Evolutionary conservation across 1,140 invertebrate genomes (phyloP).

Genomic region (Paraescarpia echinospica): DNA sequence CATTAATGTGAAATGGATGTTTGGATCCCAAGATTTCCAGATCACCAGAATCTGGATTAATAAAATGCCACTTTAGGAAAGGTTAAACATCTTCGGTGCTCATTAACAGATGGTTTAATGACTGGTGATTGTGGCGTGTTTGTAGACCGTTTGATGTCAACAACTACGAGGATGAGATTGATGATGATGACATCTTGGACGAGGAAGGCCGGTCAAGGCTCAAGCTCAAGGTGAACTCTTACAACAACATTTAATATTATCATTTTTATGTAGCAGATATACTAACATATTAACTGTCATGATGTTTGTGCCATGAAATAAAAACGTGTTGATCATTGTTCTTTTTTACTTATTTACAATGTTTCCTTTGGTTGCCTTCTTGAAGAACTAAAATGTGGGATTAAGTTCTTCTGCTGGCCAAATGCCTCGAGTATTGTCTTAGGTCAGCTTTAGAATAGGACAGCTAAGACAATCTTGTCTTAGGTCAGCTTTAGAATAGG

Average conservation of each 20-base stretch:
- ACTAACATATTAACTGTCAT: neutral
- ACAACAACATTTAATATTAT: neutral
- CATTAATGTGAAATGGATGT: too few species aligned
- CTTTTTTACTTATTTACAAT: neutral
- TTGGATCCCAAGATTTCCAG: too few species aligned
- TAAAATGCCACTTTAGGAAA: too few species aligned
- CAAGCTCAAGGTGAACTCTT: constrained; percentile 57
- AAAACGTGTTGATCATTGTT: neutral
- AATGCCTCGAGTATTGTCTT: too few species aligned
- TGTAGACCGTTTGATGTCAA: constrained; percentile 86
- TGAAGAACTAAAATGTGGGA: too few species aligned
- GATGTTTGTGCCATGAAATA: too few species aligned
- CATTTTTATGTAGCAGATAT: neutral
- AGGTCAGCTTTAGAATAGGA: too few species aligned
- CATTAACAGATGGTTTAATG: neutral
- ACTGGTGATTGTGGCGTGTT: constrained; percentile 15
- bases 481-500: too few species aligned
- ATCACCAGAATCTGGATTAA: too few species aligned
- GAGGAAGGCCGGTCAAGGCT: constrained; percentile 84
- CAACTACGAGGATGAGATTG: constrained; percentile 98
- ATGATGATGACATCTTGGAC: constrained; percentile 96
- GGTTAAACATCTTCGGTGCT: neutral
- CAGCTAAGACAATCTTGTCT: too few species aligned
- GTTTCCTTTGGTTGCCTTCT: too few species aligned
- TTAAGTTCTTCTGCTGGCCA: too few species aligned